Base-by-base conservation (phyloP, 2,888 invertebrate species). In the Suillia variegata region DNA sequence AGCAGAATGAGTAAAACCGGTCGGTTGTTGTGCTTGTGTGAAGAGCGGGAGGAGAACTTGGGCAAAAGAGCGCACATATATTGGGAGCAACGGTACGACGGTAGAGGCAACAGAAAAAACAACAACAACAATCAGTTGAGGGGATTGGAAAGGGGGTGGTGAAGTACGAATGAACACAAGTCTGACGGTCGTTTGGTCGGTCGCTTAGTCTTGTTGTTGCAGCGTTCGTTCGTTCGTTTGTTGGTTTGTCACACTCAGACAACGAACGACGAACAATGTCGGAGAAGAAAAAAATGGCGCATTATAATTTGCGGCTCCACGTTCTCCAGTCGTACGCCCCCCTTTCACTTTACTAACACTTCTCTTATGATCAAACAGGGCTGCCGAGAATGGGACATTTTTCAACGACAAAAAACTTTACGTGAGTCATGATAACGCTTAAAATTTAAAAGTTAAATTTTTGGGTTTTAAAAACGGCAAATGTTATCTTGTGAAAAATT, bases 161-260 rank as follows among this genome's bases (percentile, higher is more conserved):
- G 45, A 42, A 58, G 55, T 54, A 55, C 49, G 54, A 57, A 38
- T 54, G 48, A 48, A 57, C 54, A 62, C 51, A 61, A 58, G 54
- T 57, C 10, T 10, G 26, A 6, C 26, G 26, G 26, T 5, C 26
- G 26, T 5, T 26, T 10, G 26, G 26, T 6, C 26, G 10, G 26
- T 26, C 26, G 26, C 26, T 26, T n/a, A n/a, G n/a, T n/a, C n/a
- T n/a, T n/a, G n/a, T n/a, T n/a, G n/a, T n/a, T n/a, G n/a, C n/a
- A n/a, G n/a, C n/a, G n/a, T n/a, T n/a, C n/a, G n/a, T n/a, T n/a
- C n/a, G n/a, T n/a, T n/a, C n/a, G n/a, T n/a, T n/a, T n/a, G n/a
- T n/a, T n/a, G n/a, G n/a, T n/a, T n/a, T n/a, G n/a, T n/a, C 54
- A 50, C 53, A 62, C 56, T 59, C 38, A 45, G 42, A 56, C 47